Evolutionary conservation across 2,888 invertebrate species (phyloP).

Genomic region (Argynnis bischoffii): DNA sequence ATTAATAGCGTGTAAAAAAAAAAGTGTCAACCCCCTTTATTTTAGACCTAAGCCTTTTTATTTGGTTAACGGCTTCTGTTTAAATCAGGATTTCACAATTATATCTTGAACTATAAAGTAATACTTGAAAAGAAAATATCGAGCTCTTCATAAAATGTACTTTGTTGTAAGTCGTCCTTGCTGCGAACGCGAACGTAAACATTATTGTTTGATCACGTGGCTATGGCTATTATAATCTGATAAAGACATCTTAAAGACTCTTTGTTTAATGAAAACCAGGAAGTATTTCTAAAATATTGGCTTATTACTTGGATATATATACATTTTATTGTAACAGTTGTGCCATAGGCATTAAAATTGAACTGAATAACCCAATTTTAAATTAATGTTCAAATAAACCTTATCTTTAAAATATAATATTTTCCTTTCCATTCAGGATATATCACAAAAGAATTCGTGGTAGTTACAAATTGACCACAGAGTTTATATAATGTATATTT

Average conservation of each 20-base stretch:
- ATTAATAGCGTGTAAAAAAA: neutral
- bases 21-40: neutral
- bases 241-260: slow-evolving; percentile 47
- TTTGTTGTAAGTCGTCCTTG: slow-evolving; percentile 63
- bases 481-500: no score
- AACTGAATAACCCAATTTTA: no score
- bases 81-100: slow-evolving; percentile 20
- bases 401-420: no score
- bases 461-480: no score
- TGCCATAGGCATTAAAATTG: no score
- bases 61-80: slow-evolving; percentile 24
- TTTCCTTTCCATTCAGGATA: no score
- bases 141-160: slow-evolving; percentile 55
- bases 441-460: no score
- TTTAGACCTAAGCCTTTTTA: neutral
- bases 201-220: slow-evolving; percentile 78
- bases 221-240: slow-evolving; percentile 67
- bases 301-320: neutral
- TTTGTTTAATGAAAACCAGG: slow-evolving; percentile 8
- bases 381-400: no score
- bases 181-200: slow-evolving; percentile 68
- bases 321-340: no score
- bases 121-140: slow-evolving; percentile 46
- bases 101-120: slow-evolving; percentile 33
- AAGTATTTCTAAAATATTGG: neutral